phyloP scores from a whole-genome alignment of 2,888 invertebrate genomes.

The Gryllus longicercus region DNA sequence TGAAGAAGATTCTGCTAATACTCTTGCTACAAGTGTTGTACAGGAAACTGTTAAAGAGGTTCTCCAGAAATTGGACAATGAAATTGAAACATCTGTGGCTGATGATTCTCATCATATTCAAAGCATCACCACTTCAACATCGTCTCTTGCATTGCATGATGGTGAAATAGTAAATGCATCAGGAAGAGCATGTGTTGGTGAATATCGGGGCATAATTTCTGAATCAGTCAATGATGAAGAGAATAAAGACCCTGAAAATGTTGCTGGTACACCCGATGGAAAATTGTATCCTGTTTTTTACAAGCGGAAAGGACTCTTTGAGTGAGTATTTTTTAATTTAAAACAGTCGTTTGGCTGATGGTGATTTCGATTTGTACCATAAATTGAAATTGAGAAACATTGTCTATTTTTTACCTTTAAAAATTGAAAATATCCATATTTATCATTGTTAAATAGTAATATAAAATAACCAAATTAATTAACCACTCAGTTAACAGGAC shows the following conservation, averaged over 20 bases:
- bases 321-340: constrained; percentile 39
- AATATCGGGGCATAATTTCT: no score
- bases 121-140: constrained; percentile 11
- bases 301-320: constrained; percentile 37
- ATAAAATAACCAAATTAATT: no score
- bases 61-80: not conserved
- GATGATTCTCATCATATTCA: not conserved
- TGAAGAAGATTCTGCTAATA: not conserved
- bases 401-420: no score
- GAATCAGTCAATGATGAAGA: not conserved
- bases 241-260: constrained; percentile 45
- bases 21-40: not conserved
- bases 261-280: constrained; percentile 23
- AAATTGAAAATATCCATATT: no score
- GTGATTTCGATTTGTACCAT: no score
- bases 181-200: no score
- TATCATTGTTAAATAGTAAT: no score
- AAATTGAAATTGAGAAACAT: no score
- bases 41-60: not conserved
- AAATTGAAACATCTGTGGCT: not conserved
- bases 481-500: no score
- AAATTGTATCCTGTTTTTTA: constrained; percentile 53
- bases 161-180: constrained; percentile 24
- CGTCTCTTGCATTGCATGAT: constrained; percentile 33
- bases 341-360: no score